These are phyloP conservation scores for Peromyscus maniculatus DNA, from an alignment of 2,113 vertebrate species.

Conservation along the genomic window DNA sequence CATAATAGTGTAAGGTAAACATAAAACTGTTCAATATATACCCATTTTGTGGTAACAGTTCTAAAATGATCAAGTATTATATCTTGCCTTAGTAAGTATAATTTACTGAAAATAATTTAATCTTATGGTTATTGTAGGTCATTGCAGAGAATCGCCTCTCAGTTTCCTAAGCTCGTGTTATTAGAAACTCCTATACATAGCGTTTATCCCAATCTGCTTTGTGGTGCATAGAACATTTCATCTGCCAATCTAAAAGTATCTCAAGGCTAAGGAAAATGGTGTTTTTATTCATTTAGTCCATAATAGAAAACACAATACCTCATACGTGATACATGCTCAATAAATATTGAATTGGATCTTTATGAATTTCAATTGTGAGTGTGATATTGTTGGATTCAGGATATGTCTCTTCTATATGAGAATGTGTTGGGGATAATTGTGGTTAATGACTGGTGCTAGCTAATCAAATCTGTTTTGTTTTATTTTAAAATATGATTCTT, in stretches of 20 bases:
- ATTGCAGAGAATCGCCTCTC: slow-evolving; percentile 59
- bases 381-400: slow-evolving; percentile 18
- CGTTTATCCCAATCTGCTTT: slow-evolving; percentile 3
- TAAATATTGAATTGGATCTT: slow-evolving; percentile 44
- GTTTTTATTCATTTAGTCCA: slow-evolving; percentile 14
- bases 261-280: neutral
- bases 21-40: slow-evolving; percentile 43
- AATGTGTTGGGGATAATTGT: slow-evolving; percentile 30
- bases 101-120: slow-evolving; percentile 66
- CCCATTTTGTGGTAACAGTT: slow-evolving; percentile 21
- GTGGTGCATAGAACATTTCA: neutral
- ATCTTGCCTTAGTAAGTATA: slow-evolving; percentile 53
- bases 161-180: slow-evolving; percentile 60
- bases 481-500: slow-evolving; percentile 2
- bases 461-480: slow-evolving; percentile 59
- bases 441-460: neutral
- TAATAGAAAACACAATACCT: slow-evolving; percentile 36
- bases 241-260: slow-evolving; percentile 41
- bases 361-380: slow-evolving; percentile 57
- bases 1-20: slow-evolving; percentile 42
- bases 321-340: slow-evolving; percentile 56
- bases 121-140: slow-evolving; percentile 68
- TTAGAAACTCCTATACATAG: neutral
- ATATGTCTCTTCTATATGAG: slow-evolving; percentile 28
- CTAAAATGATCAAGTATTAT: slow-evolving; percentile 48